Base-by-base conservation (phyloP, 2,113 vertebrate species). In the Tyrannus savana region DNA sequence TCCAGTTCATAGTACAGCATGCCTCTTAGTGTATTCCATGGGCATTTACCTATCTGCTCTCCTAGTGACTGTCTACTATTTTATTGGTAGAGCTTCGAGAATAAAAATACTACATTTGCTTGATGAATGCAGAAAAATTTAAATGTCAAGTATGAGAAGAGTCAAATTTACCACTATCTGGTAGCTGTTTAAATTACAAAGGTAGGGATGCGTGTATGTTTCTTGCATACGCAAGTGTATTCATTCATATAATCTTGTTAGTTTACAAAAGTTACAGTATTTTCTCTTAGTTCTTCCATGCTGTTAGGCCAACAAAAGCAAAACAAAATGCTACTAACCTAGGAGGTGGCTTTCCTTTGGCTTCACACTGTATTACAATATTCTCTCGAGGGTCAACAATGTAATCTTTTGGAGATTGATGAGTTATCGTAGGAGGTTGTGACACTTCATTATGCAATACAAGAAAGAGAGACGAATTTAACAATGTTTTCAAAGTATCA, bases 341-440 rank as follows among this genome's bases (percentile, higher is more conserved):
- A 95, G 99, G 99, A 95, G 98, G 98, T 77, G 99, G 99, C 33
- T 99, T 99, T 95, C 99, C 99, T 97, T 99, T 99, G 22, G 99
- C 99, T 92, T 99, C 99, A 95, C 99, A 99, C 66, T 99, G 98
- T 97, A 99, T 99, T 95, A 99, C 96, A 94, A 99, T 99, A 95
- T 99, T 99, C 97, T 99, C 99, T 75, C 99, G 98, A 44, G 99
- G 99, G 96, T 99, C 99, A 92, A 99, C 98, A 95, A 99, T 99
- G 97, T 99, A 99, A 98, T 99, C 98, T 98, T 99, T 99, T 90
- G 99, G 99, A 97, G 99, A 99, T n/a, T 99, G 99, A 59, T 98
- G 98, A 90, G 97, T 99, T 97, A 99, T 99, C 67, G 99, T 99
- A 90, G 99, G 99, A 75, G 99, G 99, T 87, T 99, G 99, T 3